Evolutionary conservation across 2,113 vertebrate species (phyloP).

Genomic region (Caloenas nicobarica): DNA sequence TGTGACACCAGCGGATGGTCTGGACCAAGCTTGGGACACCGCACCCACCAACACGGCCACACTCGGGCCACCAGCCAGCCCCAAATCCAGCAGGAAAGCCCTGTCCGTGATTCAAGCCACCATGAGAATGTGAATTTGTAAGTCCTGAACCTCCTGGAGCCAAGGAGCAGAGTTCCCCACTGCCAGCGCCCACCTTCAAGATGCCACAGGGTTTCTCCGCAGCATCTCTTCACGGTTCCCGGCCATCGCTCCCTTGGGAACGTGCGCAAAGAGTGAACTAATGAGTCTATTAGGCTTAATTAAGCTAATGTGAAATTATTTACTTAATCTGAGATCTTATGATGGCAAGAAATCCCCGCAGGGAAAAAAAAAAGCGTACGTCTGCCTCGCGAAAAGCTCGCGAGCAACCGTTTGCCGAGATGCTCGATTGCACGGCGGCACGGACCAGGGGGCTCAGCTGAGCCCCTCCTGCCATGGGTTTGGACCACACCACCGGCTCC

Average conservation of each 20-base stretch:
- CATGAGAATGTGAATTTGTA: fast-evolving
- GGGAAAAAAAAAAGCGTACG: not conserved
- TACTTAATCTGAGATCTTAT: slow-evolving; percentile 70
- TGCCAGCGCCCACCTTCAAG: not conserved
- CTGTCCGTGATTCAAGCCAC: fast-evolving
- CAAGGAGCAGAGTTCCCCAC: not conserved
- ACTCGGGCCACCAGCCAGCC: not conserved
- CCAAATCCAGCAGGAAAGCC: not conserved
- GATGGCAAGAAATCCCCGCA: slow-evolving; percentile 33
- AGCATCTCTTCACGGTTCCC: slow-evolving; percentile 48
- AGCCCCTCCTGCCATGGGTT: not conserved
- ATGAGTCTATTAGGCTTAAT: slow-evolving; percentile 78
- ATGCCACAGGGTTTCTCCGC: slow-evolving; percentile 11
- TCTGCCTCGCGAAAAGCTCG: not conserved
- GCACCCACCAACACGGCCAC: fast-evolving
- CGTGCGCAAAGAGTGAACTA: slow-evolving; percentile 54
- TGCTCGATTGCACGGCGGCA: fast-evolving
- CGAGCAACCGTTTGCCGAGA: not conserved
- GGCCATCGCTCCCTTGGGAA: slow-evolving; percentile 51
- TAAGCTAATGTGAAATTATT: slow-evolving; percentile 73
- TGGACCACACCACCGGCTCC: not conserved
- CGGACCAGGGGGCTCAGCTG: not conserved
- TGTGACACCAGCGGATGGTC: not conserved
- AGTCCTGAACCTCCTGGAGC: not conserved
- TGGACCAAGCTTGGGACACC: fast-evolving